These are phyloP conservation scores for Pollachius pollachius DNA, from an alignment of 2,113 vertebrate species.

Conservation along the genomic window DNA sequence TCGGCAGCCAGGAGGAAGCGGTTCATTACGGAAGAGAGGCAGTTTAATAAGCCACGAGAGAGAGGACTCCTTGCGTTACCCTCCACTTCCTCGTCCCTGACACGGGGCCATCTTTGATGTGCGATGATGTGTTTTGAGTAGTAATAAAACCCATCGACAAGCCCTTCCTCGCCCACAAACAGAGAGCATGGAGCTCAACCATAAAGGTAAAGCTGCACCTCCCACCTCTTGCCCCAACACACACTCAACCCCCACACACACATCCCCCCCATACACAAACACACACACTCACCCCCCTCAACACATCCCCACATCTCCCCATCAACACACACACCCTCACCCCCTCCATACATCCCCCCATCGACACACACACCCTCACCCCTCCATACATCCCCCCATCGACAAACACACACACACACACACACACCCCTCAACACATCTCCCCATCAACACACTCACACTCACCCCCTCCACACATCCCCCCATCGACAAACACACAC, in stretches of 20 bases:
- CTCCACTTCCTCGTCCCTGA: slow-evolving; percentile 8
- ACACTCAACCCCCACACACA: background rate
- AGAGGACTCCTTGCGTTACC: slow-evolving; percentile 6
- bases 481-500: too few species aligned
- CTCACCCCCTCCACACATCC: too few species aligned
- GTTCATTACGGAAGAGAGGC: slow-evolving; percentile 32
- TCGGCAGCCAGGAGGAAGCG: too few species aligned
- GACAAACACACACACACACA: too few species aligned
- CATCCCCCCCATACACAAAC: too few species aligned
- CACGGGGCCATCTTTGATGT: slow-evolving; percentile 5
- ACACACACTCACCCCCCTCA: too few species aligned
- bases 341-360: background rate
- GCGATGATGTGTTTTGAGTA: slow-evolving; percentile 1
- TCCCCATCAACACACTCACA: too few species aligned
- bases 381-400: too few species aligned
- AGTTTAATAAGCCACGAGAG: slow-evolving; percentile 33
- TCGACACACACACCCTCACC: too few species aligned
- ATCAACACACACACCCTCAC: background rate
- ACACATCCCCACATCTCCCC: too few species aligned
- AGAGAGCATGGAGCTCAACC: background rate
- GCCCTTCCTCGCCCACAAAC: slow-evolving; percentile 1
- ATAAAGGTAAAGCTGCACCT: background rate
- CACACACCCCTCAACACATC: too few species aligned
- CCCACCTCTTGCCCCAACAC: background rate
- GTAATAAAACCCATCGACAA: background rate